phyloP scores from a whole-genome alignment of 2,888 invertebrate genomes.

The Drosophila imparisetae region DNA sequence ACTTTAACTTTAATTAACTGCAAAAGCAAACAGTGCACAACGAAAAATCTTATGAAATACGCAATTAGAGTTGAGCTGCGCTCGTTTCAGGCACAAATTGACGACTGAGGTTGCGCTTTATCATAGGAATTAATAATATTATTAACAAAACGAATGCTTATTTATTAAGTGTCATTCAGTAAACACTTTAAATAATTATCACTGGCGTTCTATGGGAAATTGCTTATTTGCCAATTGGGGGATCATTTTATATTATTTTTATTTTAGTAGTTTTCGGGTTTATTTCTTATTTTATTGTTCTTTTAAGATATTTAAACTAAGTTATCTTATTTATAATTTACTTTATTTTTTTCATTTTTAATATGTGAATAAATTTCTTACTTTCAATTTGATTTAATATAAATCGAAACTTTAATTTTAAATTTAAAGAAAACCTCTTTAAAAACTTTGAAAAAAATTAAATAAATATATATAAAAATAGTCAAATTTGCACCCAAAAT shows the following conservation, averaged over 20 bases:
- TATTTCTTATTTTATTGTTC: neutral
- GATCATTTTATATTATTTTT: neutral
- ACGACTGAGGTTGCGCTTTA: neutral
- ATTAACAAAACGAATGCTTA: neutral
- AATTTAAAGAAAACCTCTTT: neutral
- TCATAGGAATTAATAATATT: neutral
- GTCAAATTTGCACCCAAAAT: neutral
- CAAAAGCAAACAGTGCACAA: conserved; percentile 76
- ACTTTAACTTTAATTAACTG: conserved; percentile 66
- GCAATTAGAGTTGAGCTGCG: conserved; percentile 50
- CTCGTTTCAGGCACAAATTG: neutral
- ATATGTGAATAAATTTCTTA: neutral
- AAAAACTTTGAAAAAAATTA: neutral
- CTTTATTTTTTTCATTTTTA: neutral
- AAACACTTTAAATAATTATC: neutral
- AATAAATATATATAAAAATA: neutral
- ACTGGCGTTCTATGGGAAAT: neutral
- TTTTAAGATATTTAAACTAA: neutral
- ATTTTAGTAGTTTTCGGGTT: neutral
- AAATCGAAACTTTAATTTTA: neutral
- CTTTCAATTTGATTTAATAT: neutral
- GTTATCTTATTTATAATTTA: neutral
- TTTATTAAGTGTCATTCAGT: neutral
- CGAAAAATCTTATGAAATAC: conserved; percentile 74
- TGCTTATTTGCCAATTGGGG: neutral